Conservation (phyloP, 2,113 vertebrate genomes). For the Noturus placidus region DNA sequence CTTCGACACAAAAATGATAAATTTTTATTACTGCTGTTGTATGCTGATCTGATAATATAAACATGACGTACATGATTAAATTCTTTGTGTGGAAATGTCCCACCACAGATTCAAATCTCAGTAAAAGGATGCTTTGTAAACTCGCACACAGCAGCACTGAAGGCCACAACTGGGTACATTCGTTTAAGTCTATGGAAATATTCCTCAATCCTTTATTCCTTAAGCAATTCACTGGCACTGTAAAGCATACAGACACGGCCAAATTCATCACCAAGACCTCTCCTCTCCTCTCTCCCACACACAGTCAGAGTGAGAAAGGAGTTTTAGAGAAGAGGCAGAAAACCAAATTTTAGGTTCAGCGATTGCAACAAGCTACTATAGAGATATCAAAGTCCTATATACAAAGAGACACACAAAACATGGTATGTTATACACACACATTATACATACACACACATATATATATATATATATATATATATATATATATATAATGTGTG, state of each 20-base stretch:
- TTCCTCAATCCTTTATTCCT: conserved; percentile 3
- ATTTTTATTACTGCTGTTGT: not conserved
- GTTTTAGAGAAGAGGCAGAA: not conserved
- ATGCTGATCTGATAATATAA: not conserved
- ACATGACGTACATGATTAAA: not conserved
- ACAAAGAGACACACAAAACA: not conserved
- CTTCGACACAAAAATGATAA: not conserved
- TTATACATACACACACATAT: not conserved
- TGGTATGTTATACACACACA: not conserved
- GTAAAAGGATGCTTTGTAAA: conserved; percentile 18
- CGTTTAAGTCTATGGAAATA: conserved; percentile 4
- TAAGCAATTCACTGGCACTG: not conserved
- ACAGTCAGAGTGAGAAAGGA: not conserved
- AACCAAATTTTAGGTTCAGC: not conserved
- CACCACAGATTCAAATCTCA: no score
- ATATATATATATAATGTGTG: no score
- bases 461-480: no score
- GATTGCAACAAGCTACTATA: not conserved
- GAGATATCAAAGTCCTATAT: not conserved
- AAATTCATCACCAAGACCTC: not conserved
- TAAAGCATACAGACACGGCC: not conserved
- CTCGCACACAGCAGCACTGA: not conserved
- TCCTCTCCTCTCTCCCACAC: not conserved
- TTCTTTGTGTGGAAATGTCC: not conserved
- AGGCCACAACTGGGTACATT: not conserved